These are phyloP conservation scores for Smittia aterrima DNA, from an alignment of 2,888 invertebrate species.

Conservation along the genomic window DNA sequence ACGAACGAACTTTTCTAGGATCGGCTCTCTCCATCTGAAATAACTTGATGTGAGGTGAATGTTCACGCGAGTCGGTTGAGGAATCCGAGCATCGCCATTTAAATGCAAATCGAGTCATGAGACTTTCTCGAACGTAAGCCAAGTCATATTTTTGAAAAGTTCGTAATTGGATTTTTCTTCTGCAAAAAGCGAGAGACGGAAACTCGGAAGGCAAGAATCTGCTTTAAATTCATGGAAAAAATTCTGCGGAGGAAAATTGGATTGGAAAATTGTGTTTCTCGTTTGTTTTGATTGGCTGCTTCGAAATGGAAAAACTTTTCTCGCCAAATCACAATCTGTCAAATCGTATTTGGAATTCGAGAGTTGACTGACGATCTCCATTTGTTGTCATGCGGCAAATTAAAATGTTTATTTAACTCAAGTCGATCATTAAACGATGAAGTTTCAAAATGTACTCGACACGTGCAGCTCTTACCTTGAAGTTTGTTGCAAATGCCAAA, in stretches of 20 bases:
- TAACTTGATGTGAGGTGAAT: background rate
- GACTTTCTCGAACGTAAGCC: background rate
- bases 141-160: slow-evolving; percentile 4
- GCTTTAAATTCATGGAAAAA: slow-evolving; percentile 21
- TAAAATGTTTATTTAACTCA: too few species aligned
- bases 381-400: too few species aligned
- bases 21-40: background rate
- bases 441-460: background rate
- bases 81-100: slow-evolving; percentile 1
- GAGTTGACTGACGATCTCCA: background rate
- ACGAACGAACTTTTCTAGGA: background rate
- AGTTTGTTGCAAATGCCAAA: background rate
- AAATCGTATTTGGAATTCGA: background rate
- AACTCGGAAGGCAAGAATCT: background rate
- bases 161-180: slow-evolving; percentile 13
- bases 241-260: background rate
- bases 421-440: too few species aligned
- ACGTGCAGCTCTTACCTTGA: background rate
- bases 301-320: slow-evolving; percentile 8
- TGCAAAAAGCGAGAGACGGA: background rate
- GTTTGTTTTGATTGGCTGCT: background rate
- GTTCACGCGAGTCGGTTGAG: background rate
- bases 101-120: background rate
- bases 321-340: background rate
- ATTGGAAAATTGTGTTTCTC: slow-evolving; percentile 11